phyloP scores from a whole-genome alignment of 2,797 vertebrate species.

The Oryzias dopingdopingensis region DNA sequence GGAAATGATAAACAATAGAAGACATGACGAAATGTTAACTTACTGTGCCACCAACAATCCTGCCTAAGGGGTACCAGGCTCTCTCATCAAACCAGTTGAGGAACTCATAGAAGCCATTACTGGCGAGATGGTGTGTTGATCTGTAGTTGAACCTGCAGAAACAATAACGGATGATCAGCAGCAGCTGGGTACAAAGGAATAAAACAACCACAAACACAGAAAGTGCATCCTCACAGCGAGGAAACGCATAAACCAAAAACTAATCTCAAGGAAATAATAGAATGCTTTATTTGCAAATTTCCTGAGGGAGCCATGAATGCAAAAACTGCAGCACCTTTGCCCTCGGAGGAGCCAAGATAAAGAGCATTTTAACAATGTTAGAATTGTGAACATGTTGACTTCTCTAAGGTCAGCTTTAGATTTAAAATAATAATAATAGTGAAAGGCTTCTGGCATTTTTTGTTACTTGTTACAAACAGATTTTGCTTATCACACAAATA shows the following conservation, averaged over 20 bases:
- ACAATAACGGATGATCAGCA: slow-evolving; percentile 1
- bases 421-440: slow-evolving; percentile 3
- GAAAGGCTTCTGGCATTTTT: slow-evolving; percentile 25
- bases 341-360: slow-evolving; percentile 32
- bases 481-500: slow-evolving; percentile 26
- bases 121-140: slow-evolving; percentile 96
- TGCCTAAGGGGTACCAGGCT: slow-evolving; percentile 96
- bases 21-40: slow-evolving; percentile 60
- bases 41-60: slow-evolving; percentile 97
- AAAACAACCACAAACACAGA: too few relatives aligned
- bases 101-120: slow-evolving; percentile 98
- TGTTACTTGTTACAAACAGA: slow-evolving; percentile 25
- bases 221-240: too few relatives aligned
- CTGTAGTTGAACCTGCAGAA: slow-evolving; percentile 94
- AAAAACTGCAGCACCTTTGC: slow-evolving; percentile 17
- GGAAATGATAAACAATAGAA: slow-evolving; percentile 6
- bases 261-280: slow-evolving; percentile 11
- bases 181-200: background rate
- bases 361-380: slow-evolving; percentile 23
- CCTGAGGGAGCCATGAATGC: slow-evolving; percentile 21
- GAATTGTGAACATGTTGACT: slow-evolving; percentile 40
- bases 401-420: slow-evolving; percentile 23
- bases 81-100: slow-evolving; percentile 99
- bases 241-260: background rate
- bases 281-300: slow-evolving; percentile 38